Conservation (phyloP, 2,797 vertebrate genomes). For the Loris lydekkerianus region DNA sequence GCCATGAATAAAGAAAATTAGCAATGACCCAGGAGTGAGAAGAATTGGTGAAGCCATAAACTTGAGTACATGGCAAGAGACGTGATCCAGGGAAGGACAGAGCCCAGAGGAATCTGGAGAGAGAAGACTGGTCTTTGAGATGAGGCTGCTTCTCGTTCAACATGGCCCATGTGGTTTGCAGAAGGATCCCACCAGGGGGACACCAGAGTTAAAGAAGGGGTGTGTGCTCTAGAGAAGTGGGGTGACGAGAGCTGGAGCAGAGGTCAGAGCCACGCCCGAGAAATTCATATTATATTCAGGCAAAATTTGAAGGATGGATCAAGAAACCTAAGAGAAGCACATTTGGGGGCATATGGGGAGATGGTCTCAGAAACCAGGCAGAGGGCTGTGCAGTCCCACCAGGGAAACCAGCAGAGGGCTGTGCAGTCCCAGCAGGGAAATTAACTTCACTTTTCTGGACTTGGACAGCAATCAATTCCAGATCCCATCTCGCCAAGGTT, state of each 20-base stretch:
- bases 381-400: no score
- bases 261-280: neutral
- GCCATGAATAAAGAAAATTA: neutral
- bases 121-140: neutral
- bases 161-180: neutral
- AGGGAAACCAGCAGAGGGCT: neutral
- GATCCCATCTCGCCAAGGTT: neutral
- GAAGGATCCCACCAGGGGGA: neutral
- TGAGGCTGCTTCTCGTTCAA: neutral
- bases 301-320: neutral
- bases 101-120: neutral
- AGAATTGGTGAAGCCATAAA: neutral
- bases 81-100: fast-evolving
- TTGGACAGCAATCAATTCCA: neutral
- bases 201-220: fast-evolving
- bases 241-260: fast-evolving
- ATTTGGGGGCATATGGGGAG: neutral
- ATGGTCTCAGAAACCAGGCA: neutral
- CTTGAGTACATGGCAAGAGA: neutral
- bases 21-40: neutral
- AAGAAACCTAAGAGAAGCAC: neutral
- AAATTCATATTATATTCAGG: neutral
- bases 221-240: neutral
- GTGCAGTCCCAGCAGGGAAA: neutral
- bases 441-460: neutral